A percentile compares a stretch with the other conserved stretches of the same genome.
These are phyloP conservation scores for Thalassophryne amazonica DNA, from an alignment of 2,797 vertebrate species.

Conservation along the genomic window DNA sequence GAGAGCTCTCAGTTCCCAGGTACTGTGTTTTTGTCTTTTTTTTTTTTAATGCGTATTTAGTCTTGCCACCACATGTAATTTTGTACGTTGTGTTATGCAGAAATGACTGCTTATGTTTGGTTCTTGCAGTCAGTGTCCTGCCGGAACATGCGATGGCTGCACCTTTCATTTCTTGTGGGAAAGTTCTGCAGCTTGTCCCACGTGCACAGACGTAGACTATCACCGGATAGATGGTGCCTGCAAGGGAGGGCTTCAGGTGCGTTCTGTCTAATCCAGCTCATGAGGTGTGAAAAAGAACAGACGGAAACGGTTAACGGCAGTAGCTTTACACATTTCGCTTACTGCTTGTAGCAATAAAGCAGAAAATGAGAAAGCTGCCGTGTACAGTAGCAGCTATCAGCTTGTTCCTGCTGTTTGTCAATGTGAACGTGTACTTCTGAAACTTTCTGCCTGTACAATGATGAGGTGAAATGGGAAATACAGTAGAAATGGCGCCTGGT, in stretches of 20 bases:
- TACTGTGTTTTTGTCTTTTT: slow-evolving; percentile 45
- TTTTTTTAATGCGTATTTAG: background rate
- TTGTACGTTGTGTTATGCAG: background rate
- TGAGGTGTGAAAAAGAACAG: too few relatives aligned
- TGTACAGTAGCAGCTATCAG: too few relatives aligned
- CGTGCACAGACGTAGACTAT: slow-evolving; percentile 88
- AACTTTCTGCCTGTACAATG: too few relatives aligned
- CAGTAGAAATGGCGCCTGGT: background rate
- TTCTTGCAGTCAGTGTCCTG: slow-evolving; percentile 84
- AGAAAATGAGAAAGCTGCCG: too few relatives aligned
- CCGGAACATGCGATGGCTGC: slow-evolving; percentile 94
- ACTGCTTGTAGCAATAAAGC: too few relatives aligned
- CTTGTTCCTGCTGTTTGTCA: too few relatives aligned
- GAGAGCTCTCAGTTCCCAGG: slow-evolving; percentile 90
- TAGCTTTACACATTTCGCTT: too few relatives aligned
- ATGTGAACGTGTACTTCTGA: too few relatives aligned
- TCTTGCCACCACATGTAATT: background rate
- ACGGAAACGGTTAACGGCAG: too few relatives aligned
- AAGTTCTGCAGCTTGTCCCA: slow-evolving; percentile 90
- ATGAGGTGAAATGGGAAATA: too few relatives aligned
- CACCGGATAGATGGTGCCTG: slow-evolving; percentile 94
- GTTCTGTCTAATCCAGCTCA: too few relatives aligned
- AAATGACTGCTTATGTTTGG: slow-evolving; percentile 23
- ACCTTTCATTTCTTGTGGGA: slow-evolving; percentile 94
- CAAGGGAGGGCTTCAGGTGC: slow-evolving; percentile 87